Conservation (phyloP, 1,140 invertebrate genomes). For the Listronotus bonariensis region DNA sequence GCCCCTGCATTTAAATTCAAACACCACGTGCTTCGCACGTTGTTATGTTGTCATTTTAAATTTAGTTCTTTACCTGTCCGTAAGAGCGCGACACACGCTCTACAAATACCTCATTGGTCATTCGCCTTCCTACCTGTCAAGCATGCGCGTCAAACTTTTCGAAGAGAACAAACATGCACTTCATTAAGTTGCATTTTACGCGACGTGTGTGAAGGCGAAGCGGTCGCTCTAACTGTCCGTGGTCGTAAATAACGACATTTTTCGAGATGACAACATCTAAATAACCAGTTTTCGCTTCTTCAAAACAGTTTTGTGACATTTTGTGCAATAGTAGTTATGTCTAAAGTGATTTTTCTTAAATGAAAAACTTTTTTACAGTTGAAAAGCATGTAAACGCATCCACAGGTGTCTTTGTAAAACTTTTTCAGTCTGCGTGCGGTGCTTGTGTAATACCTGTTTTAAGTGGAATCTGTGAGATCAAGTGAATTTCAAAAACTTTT, state of each 20-base stretch:
- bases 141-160: constrained; percentile 25
- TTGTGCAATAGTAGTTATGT: neutral
- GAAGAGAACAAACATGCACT: constrained; percentile 26
- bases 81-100: neutral
- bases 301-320: neutral
- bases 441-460: neutral
- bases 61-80: constrained; percentile 16
- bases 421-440: constrained; percentile 9
- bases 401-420: constrained; percentile 27
- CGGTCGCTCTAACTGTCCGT: constrained; percentile 7
- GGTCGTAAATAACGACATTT: constrained; percentile 6
- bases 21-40: constrained; percentile 34
- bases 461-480: neutral
- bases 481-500: constrained; percentile 3
- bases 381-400: constrained; percentile 14
- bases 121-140: constrained; percentile 22
- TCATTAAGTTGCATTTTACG: constrained; percentile 19
- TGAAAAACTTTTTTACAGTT: constrained; percentile 6
- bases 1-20: neutral
- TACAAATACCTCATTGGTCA: constrained; percentile 29
- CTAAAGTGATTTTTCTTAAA: neutral
- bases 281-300: neutral
- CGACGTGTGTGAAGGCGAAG: constrained; percentile 11
- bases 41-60: constrained; percentile 15
- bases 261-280: neutral